A percentile compares a stretch with the other conserved stretches of the same genome.
phyloP scores from a whole-genome alignment of 2,113 vertebrate genomes.

The Tupaia chinensis region DNA sequence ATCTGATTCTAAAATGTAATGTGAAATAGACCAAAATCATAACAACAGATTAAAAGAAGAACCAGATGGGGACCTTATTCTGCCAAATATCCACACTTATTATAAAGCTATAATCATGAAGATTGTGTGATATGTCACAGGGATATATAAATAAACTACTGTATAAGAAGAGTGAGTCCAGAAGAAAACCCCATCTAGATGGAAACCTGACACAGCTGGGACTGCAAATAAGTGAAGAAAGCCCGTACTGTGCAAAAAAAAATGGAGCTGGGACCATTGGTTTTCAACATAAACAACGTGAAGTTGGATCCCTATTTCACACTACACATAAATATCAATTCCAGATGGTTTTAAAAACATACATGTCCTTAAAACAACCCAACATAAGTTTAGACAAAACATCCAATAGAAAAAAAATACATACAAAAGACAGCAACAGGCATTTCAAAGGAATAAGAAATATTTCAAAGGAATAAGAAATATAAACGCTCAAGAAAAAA shows the following conservation, averaged over 20 bases:
- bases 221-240: background rate
- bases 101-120: background rate
- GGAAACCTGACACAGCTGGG: background rate
- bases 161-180: background rate
- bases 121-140: background rate
- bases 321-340: slow-evolving; percentile 10
- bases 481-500: background rate
- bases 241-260: background rate
- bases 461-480: background rate
- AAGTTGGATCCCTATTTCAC: background rate
- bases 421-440: background rate
- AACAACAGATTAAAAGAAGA: slow-evolving; percentile 16
- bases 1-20: background rate
- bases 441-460: background rate
- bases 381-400: slow-evolving; percentile 26
- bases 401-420: background rate
- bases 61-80: background rate
- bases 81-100: background rate
- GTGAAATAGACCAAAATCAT: background rate
- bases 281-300: background rate
- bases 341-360: slow-evolving; percentile 50
- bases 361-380: slow-evolving; percentile 16
- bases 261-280: background rate
- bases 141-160: background rate
- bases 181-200: background rate